Conservation (phyloP, 2,797 vertebrate species). For the Neoniphon sammara region DNA sequence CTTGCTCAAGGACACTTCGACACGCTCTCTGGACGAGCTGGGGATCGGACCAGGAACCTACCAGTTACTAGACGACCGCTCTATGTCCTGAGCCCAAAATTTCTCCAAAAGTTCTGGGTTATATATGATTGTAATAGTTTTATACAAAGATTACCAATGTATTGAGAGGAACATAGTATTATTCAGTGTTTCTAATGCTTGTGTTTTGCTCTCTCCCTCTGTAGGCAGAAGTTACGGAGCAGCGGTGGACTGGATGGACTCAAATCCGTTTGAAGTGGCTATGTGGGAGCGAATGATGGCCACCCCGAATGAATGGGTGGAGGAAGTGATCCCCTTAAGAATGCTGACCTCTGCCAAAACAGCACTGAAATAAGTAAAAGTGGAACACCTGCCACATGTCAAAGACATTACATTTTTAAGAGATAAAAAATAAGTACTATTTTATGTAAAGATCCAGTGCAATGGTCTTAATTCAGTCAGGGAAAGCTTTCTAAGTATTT, state of each 20-base stretch:
- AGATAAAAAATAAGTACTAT: conserved; percentile 3
- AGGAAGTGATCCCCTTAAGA: conserved; percentile 88
- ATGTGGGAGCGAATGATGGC: conserved; percentile 94
- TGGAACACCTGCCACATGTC: not conserved
- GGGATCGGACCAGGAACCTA: too few species aligned
- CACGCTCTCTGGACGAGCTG: too few species aligned
- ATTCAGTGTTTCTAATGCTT: not conserved
- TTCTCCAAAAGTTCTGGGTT: too few species aligned
- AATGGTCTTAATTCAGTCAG: not conserved
- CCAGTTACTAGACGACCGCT: too few species aligned
- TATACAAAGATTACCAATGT: not conserved
- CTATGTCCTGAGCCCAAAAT: too few species aligned
- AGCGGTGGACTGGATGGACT: conserved; percentile 97
- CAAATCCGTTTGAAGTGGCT: conserved; percentile 86
- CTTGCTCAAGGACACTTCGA: too few species aligned
- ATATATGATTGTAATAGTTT: not conserved
- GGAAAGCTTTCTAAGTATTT: not conserved
- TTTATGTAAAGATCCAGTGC: not conserved
- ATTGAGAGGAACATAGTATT: too few species aligned
- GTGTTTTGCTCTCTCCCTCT: conserved; percentile 28
- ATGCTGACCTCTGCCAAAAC: conserved; percentile 87
- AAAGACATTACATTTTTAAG: conserved; percentile 9
- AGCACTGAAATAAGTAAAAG: conserved; percentile 79
- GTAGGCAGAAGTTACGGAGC: conserved; percentile 93
- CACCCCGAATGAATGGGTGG: conserved; percentile 91